These are phyloP conservation scores for Papilio elwesi DNA, from an alignment of 2,888 invertebrate genomes.

Conservation along the genomic window DNA sequence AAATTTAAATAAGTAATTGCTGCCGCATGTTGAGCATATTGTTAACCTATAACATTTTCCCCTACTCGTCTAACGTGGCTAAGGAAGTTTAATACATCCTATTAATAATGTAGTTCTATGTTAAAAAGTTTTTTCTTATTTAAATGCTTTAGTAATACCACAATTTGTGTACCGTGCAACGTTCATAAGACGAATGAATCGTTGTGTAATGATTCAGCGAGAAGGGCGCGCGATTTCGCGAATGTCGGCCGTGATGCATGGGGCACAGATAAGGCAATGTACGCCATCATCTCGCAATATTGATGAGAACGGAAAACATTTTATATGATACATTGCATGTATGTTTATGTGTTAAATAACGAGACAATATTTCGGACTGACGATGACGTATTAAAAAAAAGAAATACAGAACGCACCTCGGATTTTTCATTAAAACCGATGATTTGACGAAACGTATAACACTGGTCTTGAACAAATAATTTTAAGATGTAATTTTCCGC, in stretches of 20 bases:
- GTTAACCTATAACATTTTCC: too few species aligned
- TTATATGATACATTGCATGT: not conserved
- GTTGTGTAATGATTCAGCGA: slow-evolving; percentile 29
- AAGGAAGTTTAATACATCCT: too few species aligned
- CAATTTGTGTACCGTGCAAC: slow-evolving; percentile 24
- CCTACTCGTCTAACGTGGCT: too few species aligned
- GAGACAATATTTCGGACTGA: not conserved
- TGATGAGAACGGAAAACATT: slow-evolving; percentile 30
- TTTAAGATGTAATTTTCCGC: too few species aligned
- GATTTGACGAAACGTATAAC: too few species aligned
- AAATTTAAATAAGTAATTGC: too few species aligned
- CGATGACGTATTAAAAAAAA: not conserved
- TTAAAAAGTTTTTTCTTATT: too few species aligned
- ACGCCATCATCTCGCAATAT: slow-evolving; percentile 29
- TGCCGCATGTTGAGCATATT: too few species aligned
- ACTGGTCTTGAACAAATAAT: too few species aligned
- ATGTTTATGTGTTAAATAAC: not conserved
- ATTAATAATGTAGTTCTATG: too few species aligned
- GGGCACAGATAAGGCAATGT: slow-evolving; percentile 27
- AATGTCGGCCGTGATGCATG: slow-evolving; percentile 42
- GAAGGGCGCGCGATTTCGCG: slow-evolving; percentile 34
- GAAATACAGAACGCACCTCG: too few species aligned
- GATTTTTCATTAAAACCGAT: too few species aligned
- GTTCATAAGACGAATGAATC: not conserved
- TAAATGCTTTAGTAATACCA: not conserved